These are phyloP conservation scores for Cygnus atratus DNA, from an alignment of 2,113 vertebrate genomes.

Conservation along the genomic window DNA sequence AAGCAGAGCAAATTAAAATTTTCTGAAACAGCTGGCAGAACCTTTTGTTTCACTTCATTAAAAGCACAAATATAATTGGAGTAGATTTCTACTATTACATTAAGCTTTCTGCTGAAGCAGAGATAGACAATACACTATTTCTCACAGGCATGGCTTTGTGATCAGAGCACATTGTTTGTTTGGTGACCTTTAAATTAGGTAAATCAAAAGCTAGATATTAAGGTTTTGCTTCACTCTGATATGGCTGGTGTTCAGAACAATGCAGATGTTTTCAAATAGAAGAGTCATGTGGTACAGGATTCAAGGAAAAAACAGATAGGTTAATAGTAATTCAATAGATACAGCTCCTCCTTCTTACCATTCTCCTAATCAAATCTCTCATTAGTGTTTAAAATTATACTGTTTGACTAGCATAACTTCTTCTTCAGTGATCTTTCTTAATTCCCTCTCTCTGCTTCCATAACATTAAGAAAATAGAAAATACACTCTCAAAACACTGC, in stretches of 20 bases:
- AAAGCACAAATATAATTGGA: constrained; percentile 18
- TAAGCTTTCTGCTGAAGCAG: neutral
- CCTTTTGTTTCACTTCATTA: constrained; percentile 34
- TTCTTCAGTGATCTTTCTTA: neutral
- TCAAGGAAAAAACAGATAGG: neutral
- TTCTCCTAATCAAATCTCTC: neutral
- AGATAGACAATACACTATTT: neutral
- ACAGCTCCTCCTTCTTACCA: neutral
- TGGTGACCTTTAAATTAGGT: neutral
- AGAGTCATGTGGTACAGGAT: neutral
- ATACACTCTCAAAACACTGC: neutral
- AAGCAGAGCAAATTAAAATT: constrained; percentile 53
- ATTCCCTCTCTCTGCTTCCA: neutral
- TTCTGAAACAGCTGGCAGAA: constrained; percentile 56
- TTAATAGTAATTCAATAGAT: neutral
- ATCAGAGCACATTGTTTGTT: neutral
- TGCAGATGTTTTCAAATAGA: neutral
- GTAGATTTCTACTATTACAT: neutral
- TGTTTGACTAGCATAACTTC: neutral
- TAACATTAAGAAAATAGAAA: neutral
- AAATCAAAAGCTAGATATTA: neutral
- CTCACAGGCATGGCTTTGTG: neutral
- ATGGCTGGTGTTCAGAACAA: neutral
- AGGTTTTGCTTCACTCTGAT: neutral
- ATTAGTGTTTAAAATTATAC: neutral